Conservation (phyloP, 2,888 invertebrate species). For the Caenorhabditis virilis region DNA sequence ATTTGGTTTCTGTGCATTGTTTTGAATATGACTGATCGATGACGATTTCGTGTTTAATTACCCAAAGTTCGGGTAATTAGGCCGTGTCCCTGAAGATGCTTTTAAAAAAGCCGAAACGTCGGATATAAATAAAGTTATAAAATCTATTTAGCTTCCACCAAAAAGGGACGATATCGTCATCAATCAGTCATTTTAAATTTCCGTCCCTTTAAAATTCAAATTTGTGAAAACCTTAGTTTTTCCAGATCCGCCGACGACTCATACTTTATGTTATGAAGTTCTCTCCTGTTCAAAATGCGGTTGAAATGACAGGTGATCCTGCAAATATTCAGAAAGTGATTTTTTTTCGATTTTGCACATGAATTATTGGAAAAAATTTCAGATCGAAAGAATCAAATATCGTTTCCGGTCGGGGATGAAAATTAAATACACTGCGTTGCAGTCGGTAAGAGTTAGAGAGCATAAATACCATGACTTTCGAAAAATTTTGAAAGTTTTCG, state of each 20-base stretch:
- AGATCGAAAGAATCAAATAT: slow-evolving; percentile 36
- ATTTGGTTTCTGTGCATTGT: too few species aligned
- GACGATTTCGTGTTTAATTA: too few species aligned
- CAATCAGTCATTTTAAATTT: too few species aligned
- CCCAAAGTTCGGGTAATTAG: too few species aligned
- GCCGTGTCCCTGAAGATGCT: too few species aligned
- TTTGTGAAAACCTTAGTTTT: neutral
- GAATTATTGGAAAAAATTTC: neutral
- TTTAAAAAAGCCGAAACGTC: too few species aligned
- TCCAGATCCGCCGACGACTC: slow-evolving; percentile 34
- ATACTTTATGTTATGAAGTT: slow-evolving; percentile 40
- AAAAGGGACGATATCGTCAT: too few species aligned
- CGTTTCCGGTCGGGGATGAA: slow-evolving; percentile 30
- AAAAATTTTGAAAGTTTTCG: neutral
- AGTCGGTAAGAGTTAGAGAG: slow-evolving; percentile 15
- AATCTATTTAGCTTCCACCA: too few species aligned
- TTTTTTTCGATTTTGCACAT: too few species aligned
- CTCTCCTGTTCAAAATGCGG: slow-evolving; percentile 31
- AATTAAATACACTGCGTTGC: slow-evolving; percentile 30
- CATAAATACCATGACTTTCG: neutral
- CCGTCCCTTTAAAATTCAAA: too few species aligned
- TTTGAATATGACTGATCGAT: too few species aligned
- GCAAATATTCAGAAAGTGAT: slow-evolving; percentile 25
- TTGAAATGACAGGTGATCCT: slow-evolving; percentile 16
- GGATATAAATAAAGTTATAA: too few species aligned